These are phyloP conservation scores for Graptemys geographica DNA, from an alignment of 2,797 vertebrate species.

Conservation along the genomic window DNA sequence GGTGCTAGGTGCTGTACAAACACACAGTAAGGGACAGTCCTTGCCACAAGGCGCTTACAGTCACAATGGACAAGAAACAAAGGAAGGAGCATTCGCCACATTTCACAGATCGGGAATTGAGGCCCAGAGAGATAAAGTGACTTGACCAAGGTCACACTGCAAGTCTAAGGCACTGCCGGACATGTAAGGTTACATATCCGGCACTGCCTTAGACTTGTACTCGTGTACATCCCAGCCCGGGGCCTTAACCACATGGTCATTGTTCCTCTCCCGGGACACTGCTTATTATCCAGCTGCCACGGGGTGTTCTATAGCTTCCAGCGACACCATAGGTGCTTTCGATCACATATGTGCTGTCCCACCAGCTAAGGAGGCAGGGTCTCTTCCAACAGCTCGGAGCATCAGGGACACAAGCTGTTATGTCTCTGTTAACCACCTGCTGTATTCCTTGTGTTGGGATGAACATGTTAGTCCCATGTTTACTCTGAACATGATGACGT, in stretches of 20 bases:
- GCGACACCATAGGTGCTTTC: not conserved
- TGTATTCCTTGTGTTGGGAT: not conserved
- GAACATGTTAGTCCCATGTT: not conserved
- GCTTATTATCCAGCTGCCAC: not conserved
- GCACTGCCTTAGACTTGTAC: not conserved
- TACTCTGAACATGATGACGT: not conserved
- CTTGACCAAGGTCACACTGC: not conserved
- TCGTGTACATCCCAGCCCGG: not conserved
- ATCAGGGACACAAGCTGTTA: not conserved
- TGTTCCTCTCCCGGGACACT: not conserved
- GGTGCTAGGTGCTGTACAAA: not conserved
- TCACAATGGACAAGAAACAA: not conserved
- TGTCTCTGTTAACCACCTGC: not conserved
- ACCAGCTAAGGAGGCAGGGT: not conserved
- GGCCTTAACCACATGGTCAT: not conserved
- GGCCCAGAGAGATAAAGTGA: not conserved
- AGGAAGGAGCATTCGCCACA: not conserved
- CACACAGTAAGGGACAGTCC: not conserved
- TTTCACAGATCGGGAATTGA: not conserved
- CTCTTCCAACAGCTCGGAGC: not conserved
- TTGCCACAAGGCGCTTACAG: not conserved
- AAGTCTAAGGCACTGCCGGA: not conserved
- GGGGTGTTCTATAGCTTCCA: not conserved
- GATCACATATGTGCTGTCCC: not conserved
- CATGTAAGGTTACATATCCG: not conserved